Evolutionary conservation across 2,797 vertebrate species (phyloP), one percentile per base, ranked within the genome.

Genomic region (Arnoldichthys spilopterus): DNA sequence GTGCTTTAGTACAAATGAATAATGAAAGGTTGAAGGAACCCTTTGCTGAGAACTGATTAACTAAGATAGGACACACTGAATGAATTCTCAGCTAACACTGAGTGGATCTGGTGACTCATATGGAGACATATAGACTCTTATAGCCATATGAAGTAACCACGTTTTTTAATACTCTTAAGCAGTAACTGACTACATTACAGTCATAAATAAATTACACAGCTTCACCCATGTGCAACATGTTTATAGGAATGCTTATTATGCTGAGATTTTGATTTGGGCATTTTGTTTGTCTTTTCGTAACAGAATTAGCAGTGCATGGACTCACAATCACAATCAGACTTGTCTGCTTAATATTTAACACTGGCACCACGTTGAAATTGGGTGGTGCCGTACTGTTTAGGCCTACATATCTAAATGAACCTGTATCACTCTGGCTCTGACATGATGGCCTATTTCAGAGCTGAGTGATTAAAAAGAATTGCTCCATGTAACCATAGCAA

Each of bases 401-500:
- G 4, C 8, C 45, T 51, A 13, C 67, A 11, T 32, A 16, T 22
- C 43, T 3, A 3, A 49, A 63, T 63, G 5, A 63, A 34, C 24
- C 18, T 40, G 4, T 7, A 30, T 77, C 20, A 59, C 51, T 30
- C 9, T 37, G 1, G 1, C 61, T 26, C 43, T 68, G 30, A 62
- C 63, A 64, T 59, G 24, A 69, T 77, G 80, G 34, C 77, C 40
- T 78, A 63, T 58, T 47, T 75, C 49, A 72, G 32, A 77, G 26
- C 51, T 30, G 24, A 64, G 63, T 51, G 59, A 63, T 73, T 62
- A 68, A 22, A 74, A 63, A 67, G 62, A 79, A 82, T 56, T 30
- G 34, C 26, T 54, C 24, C 26, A 76, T 64, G 72, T 78, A 83
- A 76, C 72, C 68, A 81, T 78, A 81, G 67, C 40, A 40, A 83